Evolutionary conservation across 2,888 invertebrate genomes (phyloP).

Genomic region (Cyclophora punctaria): DNA sequence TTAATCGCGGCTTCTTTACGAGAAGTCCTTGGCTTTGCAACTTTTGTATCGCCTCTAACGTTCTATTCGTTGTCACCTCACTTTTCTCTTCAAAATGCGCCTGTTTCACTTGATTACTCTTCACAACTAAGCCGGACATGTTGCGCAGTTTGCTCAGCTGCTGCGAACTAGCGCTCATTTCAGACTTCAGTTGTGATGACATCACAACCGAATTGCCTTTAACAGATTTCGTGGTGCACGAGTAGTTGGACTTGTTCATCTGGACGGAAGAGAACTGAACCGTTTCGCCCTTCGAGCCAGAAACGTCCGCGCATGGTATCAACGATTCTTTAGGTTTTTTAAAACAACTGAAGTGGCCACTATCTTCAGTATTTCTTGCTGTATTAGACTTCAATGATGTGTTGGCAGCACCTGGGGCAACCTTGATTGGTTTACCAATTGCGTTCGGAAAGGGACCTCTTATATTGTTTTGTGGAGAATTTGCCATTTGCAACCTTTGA

Average conservation of each 20-base stretch:
- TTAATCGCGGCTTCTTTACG: slow-evolving; percentile 58
- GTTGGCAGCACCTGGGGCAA: slow-evolving; percentile 39
- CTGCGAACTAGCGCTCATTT: slow-evolving; percentile 43
- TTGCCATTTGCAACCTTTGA: slow-evolving; percentile 30
- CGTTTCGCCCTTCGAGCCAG: slow-evolving; percentile 5
- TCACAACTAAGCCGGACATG: slow-evolving; percentile 46
- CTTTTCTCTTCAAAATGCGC: slow-evolving; percentile 45
- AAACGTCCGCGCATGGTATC: slow-evolving; percentile 38
- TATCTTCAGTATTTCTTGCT: slow-evolving; percentile 25
- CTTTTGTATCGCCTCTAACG: slow-evolving; percentile 61
- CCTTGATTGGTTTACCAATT: slow-evolving; percentile 41
- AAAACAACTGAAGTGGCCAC: slow-evolving; percentile 55
- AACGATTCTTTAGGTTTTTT: slow-evolving; percentile 61
- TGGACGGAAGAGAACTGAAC: slow-evolving; percentile 42
- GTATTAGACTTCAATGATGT: not conserved
- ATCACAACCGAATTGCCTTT: slow-evolving; percentile 47
- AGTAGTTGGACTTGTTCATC: slow-evolving; percentile 41
- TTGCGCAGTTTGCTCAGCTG: slow-evolving; percentile 48
- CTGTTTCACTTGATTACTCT: slow-evolving; percentile 50
- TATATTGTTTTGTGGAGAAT: slow-evolving; percentile 9
- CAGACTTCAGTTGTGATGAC: slow-evolving; percentile 49
- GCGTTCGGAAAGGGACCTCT: slow-evolving; percentile 7
- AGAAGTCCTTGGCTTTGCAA: slow-evolving; percentile 61
- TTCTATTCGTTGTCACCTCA: slow-evolving; percentile 42
- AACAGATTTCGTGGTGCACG: slow-evolving; percentile 41